Evolutionary conservation across 2,888 invertebrate species (phyloP).

Genomic region (Uropetala carovei): DNA sequence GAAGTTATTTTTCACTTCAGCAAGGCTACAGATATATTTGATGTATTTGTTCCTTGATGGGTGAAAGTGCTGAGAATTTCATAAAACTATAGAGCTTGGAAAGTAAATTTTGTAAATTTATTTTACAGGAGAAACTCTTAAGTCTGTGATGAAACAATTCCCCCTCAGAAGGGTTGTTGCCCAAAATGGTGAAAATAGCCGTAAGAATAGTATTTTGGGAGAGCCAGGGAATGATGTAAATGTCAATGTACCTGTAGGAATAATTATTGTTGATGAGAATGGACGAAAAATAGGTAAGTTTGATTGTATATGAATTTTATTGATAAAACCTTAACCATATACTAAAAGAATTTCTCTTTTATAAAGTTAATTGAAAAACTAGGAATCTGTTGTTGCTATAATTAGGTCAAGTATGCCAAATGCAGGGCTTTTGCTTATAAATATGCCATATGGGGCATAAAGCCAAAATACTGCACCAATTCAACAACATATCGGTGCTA

Average conservation of each 20-base stretch:
- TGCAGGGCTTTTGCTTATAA: too few species aligned
- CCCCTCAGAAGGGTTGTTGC: slow-evolving; percentile 81
- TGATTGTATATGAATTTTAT: background rate
- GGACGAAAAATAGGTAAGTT: slow-evolving; percentile 80
- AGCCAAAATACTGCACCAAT: slow-evolving; percentile 69
- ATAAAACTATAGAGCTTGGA: background rate
- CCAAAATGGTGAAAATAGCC: slow-evolving; percentile 85
- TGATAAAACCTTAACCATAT: background rate
- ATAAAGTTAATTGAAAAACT: background rate
- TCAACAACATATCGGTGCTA: too few species aligned
- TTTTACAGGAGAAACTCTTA: slow-evolving; percentile 71
- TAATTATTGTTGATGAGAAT: slow-evolving; percentile 83
- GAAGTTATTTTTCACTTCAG: background rate
- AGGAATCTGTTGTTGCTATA: too few species aligned
- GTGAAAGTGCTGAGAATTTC: too few species aligned
- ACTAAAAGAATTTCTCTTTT: background rate
- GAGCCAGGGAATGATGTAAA: slow-evolving; percentile 82
- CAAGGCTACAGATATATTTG: background rate
- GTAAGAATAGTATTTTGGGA: slow-evolving; percentile 85
- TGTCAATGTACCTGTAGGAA: slow-evolving; percentile 89
- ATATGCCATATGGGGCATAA: too few species aligned
- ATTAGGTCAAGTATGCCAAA: too few species aligned
- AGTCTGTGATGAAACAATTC: slow-evolving; percentile 73
- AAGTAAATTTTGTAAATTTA: background rate
- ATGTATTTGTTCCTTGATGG: too few species aligned